phyloP scores from a whole-genome alignment of 2,888 invertebrate genomes.

The Megamerina dolium region DNA sequence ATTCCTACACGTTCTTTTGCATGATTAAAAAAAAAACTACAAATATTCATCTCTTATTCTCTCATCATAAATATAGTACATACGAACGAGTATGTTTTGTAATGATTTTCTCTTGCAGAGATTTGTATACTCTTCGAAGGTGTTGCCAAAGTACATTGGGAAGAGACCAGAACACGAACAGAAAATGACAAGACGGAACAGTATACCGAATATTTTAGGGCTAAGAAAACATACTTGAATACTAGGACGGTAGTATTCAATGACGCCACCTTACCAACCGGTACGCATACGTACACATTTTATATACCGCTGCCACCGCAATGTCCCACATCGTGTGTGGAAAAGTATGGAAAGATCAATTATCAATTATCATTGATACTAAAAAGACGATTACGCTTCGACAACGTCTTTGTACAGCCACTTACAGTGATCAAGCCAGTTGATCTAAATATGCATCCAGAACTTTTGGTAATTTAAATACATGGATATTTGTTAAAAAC shows the following conservation, averaged over 20 bases:
- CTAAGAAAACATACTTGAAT: slow-evolving; percentile 18
- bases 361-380: slow-evolving; percentile 70
- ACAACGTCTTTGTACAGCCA: slow-evolving; percentile 32
- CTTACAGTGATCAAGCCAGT: slow-evolving; percentile 70
- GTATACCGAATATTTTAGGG: slow-evolving; percentile 15
- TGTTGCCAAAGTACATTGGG: slow-evolving; percentile 31
- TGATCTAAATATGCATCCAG: slow-evolving; percentile 68
- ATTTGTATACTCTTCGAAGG: slow-evolving; percentile 29
- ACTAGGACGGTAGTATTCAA: slow-evolving; percentile 12
- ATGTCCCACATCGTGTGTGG: slow-evolving; percentile 54
- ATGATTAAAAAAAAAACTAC: no score
- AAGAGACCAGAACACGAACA: no score
- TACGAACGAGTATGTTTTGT: no score
- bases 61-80: no score
- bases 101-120: slow-evolving; percentile 14
- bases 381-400: slow-evolving; percentile 74
- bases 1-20: background rate
- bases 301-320: slow-evolving; percentile 24
- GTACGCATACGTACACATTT: slow-evolving; percentile 28
- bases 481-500: no score
- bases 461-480: slow-evolving; percentile 59
- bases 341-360: slow-evolving; percentile 63
- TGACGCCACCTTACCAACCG: slow-evolving; percentile 16
- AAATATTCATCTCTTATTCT: no score
- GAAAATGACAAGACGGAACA: slow-evolving; percentile 13